A percentile compares a stretch with the other conserved stretches of the same genome.
These are phyloP conservation scores for Petrolisthes cinctipes DNA, from an alignment of 2,888 invertebrate species.

Conservation along the genomic window DNA sequence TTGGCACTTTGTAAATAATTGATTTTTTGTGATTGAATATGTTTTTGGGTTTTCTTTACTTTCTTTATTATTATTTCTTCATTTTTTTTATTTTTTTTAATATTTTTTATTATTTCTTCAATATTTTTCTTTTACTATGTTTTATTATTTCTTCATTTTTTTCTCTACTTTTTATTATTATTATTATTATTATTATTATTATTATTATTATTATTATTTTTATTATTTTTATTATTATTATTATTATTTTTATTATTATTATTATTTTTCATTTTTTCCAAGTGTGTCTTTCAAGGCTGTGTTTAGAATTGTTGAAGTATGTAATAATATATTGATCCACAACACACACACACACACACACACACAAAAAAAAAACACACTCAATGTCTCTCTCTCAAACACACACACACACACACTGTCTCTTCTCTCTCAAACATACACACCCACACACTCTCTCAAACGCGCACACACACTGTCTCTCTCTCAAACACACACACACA, in stretches of 20 bases:
- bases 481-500: neutral
- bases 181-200: neutral
- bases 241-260: neutral
- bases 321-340: neutral
- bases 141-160: too few species aligned
- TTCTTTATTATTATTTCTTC: too few species aligned
- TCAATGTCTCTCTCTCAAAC: neutral
- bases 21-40: too few species aligned
- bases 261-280: neutral
- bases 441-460: neutral
- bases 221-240: neutral
- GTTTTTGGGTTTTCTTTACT: too few species aligned
- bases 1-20: too few species aligned
- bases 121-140: too few species aligned
- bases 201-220: neutral
- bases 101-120: too few species aligned
- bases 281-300: constrained; percentile 1
- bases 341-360: constrained; percentile 1
- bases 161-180: too few species aligned
- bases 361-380: neutral
- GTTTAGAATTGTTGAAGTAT: constrained; percentile 7
- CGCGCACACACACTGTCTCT: neutral
- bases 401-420: constrained; percentile 23
- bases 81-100: too few species aligned
- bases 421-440: neutral